Conservation (phyloP, 2,113 vertebrate genomes). For the Xyrauchen texanus region DNA sequence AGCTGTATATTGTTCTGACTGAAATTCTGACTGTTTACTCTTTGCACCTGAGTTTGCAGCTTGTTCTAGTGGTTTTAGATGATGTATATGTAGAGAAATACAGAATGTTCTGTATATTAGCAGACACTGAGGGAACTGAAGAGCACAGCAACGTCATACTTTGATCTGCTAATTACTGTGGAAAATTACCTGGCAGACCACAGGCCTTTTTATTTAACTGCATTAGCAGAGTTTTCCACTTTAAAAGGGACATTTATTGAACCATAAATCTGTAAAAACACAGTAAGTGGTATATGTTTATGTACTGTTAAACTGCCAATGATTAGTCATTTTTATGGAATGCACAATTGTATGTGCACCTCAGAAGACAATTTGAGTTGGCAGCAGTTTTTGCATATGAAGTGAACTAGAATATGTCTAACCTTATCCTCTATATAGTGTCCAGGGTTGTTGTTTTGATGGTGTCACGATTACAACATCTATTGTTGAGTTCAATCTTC, state of each 20-base stretch:
- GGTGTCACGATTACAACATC: background rate
- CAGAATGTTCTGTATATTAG: too few relatives aligned
- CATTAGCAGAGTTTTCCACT: constrained; percentile 67
- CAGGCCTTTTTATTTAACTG: constrained; percentile 26
- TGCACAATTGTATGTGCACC: background rate
- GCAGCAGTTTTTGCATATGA: background rate
- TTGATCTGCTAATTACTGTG: constrained; percentile 70
- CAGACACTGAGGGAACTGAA: background rate
- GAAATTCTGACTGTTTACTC: too few relatives aligned
- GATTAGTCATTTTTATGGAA: constrained; percentile 15
- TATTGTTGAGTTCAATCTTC: background rate
- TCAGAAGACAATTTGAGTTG: background rate
- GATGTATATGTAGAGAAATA: too few relatives aligned
- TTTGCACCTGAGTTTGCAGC: too few relatives aligned
- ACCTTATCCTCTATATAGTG: background rate
- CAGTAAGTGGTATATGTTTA: background rate
- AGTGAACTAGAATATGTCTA: background rate
- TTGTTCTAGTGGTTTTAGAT: too few relatives aligned
- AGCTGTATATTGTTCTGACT: too few relatives aligned
- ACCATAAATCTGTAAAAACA: constrained; percentile 28
- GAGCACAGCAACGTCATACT: constrained; percentile 46
- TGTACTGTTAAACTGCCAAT: constrained; percentile 11
- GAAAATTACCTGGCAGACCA: constrained; percentile 62
- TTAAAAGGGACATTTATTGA: constrained; percentile 38
- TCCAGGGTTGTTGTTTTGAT: background rate